phyloP scores from a whole-genome alignment of 2,113 vertebrate species.

The Tichodroma muraria region DNA sequence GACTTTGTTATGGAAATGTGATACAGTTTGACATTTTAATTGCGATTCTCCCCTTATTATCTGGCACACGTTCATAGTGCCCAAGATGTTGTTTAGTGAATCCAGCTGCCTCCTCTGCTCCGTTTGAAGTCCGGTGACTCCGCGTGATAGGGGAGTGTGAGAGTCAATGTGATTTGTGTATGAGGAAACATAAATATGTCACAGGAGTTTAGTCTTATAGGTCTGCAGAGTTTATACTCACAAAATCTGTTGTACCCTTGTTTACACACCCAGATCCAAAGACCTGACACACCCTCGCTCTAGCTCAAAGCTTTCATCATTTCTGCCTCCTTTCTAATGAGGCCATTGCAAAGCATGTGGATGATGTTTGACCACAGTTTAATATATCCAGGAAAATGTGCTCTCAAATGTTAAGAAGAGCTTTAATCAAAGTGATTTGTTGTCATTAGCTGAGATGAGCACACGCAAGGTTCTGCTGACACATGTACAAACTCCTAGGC shows the following conservation, averaged over 20 bases:
- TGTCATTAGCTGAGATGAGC: not conserved
- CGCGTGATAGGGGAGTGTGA: conserved; percentile 68
- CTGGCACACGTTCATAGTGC: conserved; percentile 62
- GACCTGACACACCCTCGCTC: conserved; percentile 44
- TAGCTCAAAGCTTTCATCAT: conserved; percentile 40
- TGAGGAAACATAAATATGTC: conserved; percentile 71
- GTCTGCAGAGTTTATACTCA: conserved; percentile 66
- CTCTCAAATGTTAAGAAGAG: conserved; percentile 18
- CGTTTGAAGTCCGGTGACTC: conserved; percentile 61
- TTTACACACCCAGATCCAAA: conserved; percentile 65
- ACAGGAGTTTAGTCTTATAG: conserved; percentile 70
- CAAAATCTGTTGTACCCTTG: conserved; percentile 67
- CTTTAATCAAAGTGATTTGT: conserved; percentile 41
- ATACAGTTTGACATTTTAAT: conserved; percentile 72
- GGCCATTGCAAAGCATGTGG: conserved; percentile 33
- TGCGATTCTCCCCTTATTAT: conserved; percentile 65
- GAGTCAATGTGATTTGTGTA: conserved; percentile 71
- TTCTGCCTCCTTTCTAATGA: conserved; percentile 20
- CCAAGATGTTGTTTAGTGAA: conserved; percentile 68
- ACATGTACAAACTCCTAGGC: not conserved
- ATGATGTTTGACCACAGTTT: conserved; percentile 59
- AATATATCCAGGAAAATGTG: conserved; percentile 26
- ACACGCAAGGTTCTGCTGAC: not conserved
- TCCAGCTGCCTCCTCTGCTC: conserved; percentile 62
- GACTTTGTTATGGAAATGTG: conserved; percentile 69